A percentile compares a stretch with the other conserved stretches of the same genome.
Evolutionary conservation across 1,140 invertebrate genomes (phyloP).

Genomic region (Wasmannia auropunctata): DNA sequence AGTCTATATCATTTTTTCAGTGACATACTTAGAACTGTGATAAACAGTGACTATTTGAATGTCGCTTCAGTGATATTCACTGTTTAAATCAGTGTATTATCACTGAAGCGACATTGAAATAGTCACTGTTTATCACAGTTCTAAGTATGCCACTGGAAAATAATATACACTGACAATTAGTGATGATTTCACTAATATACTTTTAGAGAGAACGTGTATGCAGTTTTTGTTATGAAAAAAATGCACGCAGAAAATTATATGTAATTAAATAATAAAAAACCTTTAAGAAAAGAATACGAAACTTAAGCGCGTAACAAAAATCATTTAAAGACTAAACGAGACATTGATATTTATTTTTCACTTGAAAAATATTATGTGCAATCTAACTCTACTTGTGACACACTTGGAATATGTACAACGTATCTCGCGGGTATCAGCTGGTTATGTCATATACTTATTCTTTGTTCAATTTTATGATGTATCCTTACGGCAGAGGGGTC

Average conservation of each 20-base stretch:
- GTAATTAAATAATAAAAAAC: neutral
- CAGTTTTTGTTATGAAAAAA: neutral
- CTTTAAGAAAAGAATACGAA: neutral
- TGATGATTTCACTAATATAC: too few relatives aligned
- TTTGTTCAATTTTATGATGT: neutral
- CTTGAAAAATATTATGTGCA: neutral
- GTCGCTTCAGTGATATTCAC: too few relatives aligned
- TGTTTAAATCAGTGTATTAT: too few relatives aligned
- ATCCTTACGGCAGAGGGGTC: neutral
- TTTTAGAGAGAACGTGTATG: too few relatives aligned
- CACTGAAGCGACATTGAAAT: too few relatives aligned
- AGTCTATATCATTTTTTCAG: too few relatives aligned
- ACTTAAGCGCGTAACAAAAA: neutral
- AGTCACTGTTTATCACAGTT: too few relatives aligned
- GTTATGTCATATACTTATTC: constrained; percentile 6
- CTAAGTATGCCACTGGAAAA: too few relatives aligned
- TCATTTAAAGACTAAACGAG: neutral
- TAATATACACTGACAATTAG: too few relatives aligned
- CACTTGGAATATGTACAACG: neutral
- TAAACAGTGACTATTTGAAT: too few relatives aligned
- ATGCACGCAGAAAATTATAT: neutral
- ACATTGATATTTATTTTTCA: neutral
- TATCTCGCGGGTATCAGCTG: neutral
- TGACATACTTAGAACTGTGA: too few relatives aligned
- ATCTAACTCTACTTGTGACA: neutral